phyloP scores from a whole-genome alignment of 2,888 invertebrate genomes.

The Aphidoletes aphidimyza region DNA sequence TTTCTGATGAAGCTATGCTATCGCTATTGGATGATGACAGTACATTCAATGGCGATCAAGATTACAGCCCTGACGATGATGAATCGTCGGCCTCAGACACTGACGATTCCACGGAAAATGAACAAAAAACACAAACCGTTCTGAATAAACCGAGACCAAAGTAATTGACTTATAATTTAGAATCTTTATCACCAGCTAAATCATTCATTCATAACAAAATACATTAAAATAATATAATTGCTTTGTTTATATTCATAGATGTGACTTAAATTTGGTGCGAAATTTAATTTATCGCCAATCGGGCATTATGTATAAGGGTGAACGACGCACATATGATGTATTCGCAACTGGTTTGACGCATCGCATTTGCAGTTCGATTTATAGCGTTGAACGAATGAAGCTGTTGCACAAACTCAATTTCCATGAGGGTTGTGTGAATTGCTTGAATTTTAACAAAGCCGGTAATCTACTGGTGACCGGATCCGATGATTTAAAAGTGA shows the following conservation, averaged over 20 bases:
- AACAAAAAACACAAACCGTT: neutral
- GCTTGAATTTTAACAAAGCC: conserved; percentile 86
- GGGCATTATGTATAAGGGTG: neutral
- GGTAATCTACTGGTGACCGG: conserved; percentile 86
- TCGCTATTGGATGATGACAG: conserved; percentile 17
- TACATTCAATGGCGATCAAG: neutral
- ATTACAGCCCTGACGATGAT: neutral
- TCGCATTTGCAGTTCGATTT: conserved; percentile 75
- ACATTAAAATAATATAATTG: neutral
- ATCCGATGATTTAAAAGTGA: conserved; percentile 87
- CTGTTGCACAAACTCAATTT: conserved; percentile 79
- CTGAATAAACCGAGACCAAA: conserved; percentile 42
- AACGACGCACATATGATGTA: neutral
- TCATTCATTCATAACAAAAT: neutral
- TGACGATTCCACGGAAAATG: neutral
- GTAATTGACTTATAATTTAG: neutral
- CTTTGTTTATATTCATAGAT: neutral
- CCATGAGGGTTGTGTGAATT: conserved; percentile 92
- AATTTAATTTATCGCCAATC: conserved; percentile 53
- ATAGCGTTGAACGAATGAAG: conserved; percentile 83
- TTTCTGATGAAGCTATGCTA: conserved; percentile 1
- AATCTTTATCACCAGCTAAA: neutral
- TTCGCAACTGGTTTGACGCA: neutral
- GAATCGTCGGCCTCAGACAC: neutral
- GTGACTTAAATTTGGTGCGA: neutral